Base-by-base conservation (phyloP, 2,888 invertebrate species). In the Girardia tigrina region DNA sequence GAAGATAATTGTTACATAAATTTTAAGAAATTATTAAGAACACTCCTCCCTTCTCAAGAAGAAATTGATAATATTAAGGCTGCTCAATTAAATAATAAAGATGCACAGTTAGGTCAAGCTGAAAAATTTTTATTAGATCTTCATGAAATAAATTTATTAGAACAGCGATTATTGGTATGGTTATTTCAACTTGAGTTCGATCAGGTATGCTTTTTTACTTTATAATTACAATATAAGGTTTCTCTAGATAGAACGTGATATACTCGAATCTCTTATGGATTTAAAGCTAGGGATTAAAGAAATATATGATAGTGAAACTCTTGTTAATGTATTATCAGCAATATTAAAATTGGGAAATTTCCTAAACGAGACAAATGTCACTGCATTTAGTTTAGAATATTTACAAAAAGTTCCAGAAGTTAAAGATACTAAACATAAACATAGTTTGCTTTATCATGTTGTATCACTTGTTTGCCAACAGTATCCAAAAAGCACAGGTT, bases 171-270 rank as follows among this genome's bases (percentile, higher is more conserved):
- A 28, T 91, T 91, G 84, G 88, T 99, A 78, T 99, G 98, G 98
- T 91, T 94, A 78, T 99, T 98, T 87, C 95, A 95, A 84, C 86
- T 98, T 79, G 98, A 99, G 86, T 98, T 94, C 86, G 97, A 97
- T 85, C 91, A 74, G 16, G 36, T 26, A 8, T 73, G 75, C 16
- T 56, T 56, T 56, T 56, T 2, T 8, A 56, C 4, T 56, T 12
- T 56, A n/a, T 56, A 12, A 36, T 36, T 36, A 12, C 16, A 12
- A 16, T 36, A 36, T 16, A 16, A 36, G 12, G 36, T 12, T 36
- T 36, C 8, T 36, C 36, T n/a, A 28, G 20, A 12, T 26, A 6
- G 74, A 74, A n/a, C 88, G 92, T 89, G 98, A 98, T 88, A 91
- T 98, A 82, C 94, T 94, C 74, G 98, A 99, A 86, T 95, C 97